Evolutionary conservation across 1,140 invertebrate genomes (phyloP), one percentile per base, ranked within the genome.

Genomic region (Carposina sasakii): DNA sequence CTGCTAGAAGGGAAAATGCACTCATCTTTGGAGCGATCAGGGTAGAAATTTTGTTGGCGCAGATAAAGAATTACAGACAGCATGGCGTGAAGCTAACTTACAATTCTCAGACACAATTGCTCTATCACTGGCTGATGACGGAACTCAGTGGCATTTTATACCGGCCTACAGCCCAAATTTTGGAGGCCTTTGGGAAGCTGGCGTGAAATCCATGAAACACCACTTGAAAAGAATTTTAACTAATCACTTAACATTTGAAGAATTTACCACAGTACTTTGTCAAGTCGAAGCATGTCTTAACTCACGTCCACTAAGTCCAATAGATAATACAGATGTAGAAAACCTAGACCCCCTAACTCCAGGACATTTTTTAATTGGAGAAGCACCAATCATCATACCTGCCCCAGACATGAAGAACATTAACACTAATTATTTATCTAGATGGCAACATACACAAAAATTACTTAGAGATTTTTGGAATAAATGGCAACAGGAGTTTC

Each of bases 91-190:
- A 30, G 20, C 36, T 10, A 24, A 33, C n/a, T 44, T 52, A 33
- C 28, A 54, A 23, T 22, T 49, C 20, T 10, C 16, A 6, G 40
- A 8, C 12, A 17, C 42, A 28, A 43, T 58, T 28, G 50, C 31
- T 17, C 45, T 46, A 12, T 13, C 9, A 16, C 33, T 59, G 6
- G 39, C 41, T 19, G 1, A 8, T n/a, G 37, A 59, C 23, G 42
- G 44, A 12, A 72, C 67, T 9, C 31, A 62, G n/a, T 87, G 78
- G 81, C 54, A 77, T 48, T 85, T 85, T 47, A 79, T 65, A 31
- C 72, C 78, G 15, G 71, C 76, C 2, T 10, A 19, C 16, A 62
- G 63, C 21, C 70, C 77, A 0, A 67, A 83, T 51, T 63, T 68
- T 15, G 79, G 81, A 21, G 81, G 82, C 12, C 23, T 65, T 15